Evolutionary conservation across 2,797 vertebrate genomes (phyloP), one percentile per base, ranked within the genome.

Genomic region (Bovichtus variegatus): DNA sequence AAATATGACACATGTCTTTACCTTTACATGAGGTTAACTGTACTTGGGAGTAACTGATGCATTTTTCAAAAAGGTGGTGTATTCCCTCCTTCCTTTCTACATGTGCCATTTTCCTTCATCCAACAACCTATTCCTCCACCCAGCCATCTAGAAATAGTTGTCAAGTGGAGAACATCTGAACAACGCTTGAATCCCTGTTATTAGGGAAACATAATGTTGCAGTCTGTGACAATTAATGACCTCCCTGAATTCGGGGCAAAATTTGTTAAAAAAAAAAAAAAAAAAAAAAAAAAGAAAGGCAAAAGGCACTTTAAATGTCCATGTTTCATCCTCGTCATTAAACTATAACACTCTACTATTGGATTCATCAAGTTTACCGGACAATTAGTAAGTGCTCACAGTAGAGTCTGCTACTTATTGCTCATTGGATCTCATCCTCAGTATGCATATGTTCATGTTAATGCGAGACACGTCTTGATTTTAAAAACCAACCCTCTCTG

Each of bases 401-500:
- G 9, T 25, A 19, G 12, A 77, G 36, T 18, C 58, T 0, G 2
- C 9, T n/a, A 19, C 47, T 63, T 63, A 50, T 51, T 79, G 73
- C 57, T 69, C 23, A 41, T 18, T 47, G 41, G 59, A 61, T 65
- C 60, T 77, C 4, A 16, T 69, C 6, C 41, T 25, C 40, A 65
- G 31, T 27, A 57, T 72, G 61, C 50, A 61, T 66, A 73, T 74
- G 61, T 61, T 57, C n/a, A n/a, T n/a, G n/a, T n/a, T n/a, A 38
- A 74, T 51, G 40, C 29, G 47, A 41, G 66, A 68, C 29, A 21
- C 40, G 29, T 55, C 75, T 74, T 58, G 49, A 59, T 82, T 84
- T 75, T 60, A 81, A 83, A 81, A 83, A 88, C 51, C 51, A 78
- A 31, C 31, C 31, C 31, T 71, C 59, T 78, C 68, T 87, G 81